Percentiles rank a stretch among this genome's conserved stretches.
phyloP scores from a whole-genome alignment of 2,113 vertebrate genomes.

The Balaenoptera acutorostrata region DNA sequence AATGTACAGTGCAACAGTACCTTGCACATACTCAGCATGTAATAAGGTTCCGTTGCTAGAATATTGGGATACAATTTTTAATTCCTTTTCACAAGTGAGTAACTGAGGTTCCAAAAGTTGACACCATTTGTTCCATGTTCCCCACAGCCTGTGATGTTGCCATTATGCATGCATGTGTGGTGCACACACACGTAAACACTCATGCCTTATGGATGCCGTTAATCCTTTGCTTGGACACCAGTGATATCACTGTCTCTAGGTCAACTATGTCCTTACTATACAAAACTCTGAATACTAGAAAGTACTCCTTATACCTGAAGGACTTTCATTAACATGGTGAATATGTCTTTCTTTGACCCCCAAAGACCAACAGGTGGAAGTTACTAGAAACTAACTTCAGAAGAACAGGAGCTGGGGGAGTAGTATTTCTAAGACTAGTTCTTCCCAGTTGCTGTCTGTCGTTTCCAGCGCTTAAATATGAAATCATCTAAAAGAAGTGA shows the following conservation, averaged over 20 bases:
- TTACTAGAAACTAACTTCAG: neutral
- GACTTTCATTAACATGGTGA: neutral
- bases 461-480: neutral
- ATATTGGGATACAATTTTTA: neutral
- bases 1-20: no score
- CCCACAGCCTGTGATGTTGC: neutral
- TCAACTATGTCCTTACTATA: neutral
- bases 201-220: neutral
- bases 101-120: neutral
- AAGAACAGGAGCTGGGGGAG: neutral
- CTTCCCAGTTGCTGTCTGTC: neutral
- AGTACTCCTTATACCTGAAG: neutral
- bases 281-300: neutral
- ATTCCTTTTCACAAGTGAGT: neutral
- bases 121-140: neutral
- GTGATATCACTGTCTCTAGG: no score
- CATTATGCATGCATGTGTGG: neutral
- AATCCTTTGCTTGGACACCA: neutral
- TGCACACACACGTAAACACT: neutral
- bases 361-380: neutral
- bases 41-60: neutral
- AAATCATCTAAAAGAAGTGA: neutral
- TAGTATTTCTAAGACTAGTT: neutral
- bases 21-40: neutral
- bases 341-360: neutral